Conservation (phyloP, 1,140 invertebrate genomes). For the Microplitis demolitor region DNA sequence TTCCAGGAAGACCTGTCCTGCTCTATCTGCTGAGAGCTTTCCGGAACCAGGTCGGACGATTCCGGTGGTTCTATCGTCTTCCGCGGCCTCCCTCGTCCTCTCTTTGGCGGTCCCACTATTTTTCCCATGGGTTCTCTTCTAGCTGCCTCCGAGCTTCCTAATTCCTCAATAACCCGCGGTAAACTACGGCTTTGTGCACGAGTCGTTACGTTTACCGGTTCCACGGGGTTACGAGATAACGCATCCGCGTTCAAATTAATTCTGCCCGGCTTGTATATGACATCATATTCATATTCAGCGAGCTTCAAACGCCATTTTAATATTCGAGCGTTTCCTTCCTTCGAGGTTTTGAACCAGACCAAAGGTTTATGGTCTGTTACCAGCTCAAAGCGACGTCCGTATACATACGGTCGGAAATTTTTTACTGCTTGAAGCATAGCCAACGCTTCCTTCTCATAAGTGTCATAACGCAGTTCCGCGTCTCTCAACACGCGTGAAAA, state of each 20-base stretch:
- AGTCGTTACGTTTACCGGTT: background rate
- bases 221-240: slow-evolving; percentile 24
- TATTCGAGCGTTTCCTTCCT: slow-evolving; percentile 37
- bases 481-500: slow-evolving; percentile 2
- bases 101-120: too few relatives aligned
- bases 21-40: too few relatives aligned
- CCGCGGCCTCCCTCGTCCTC: too few relatives aligned
- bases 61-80: too few relatives aligned
- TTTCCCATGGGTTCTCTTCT: too few relatives aligned
- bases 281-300: slow-evolving; percentile 14
- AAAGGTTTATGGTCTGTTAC: too few relatives aligned
- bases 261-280: slow-evolving; percentile 42
- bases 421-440: slow-evolving; percentile 51
- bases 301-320: slow-evolving; percentile 60
- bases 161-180: background rate
- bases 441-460: slow-evolving; percentile 42
- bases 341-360: too few relatives aligned
- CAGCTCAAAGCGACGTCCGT: background rate
- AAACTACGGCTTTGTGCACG: background rate
- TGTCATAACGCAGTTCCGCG: background rate
- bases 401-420: slow-evolving; percentile 56
- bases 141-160: too few relatives aligned
- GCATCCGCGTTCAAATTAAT: slow-evolving; percentile 50
- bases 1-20: too few relatives aligned
- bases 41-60: too few relatives aligned